phyloP scores from a whole-genome alignment of 2,888 invertebrate genomes.

The Drosophila hawaiiensis region DNA sequence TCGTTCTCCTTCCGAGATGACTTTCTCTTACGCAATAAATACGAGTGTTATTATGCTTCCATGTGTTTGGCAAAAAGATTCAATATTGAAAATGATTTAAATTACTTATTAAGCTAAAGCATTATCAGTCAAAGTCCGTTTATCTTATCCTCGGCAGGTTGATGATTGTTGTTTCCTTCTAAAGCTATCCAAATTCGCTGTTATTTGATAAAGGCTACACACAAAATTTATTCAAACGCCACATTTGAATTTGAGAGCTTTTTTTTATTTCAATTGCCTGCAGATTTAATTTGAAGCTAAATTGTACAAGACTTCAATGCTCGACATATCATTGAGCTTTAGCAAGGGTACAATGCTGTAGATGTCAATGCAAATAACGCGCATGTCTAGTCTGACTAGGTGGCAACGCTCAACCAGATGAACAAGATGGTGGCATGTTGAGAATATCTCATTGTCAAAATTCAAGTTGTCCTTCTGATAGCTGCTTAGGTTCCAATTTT shows the following conservation, averaged over 20 bases:
- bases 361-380: not conserved
- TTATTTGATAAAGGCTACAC: not conserved
- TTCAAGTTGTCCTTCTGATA: not conserved
- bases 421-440: not conserved
- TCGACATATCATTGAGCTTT: slow-evolving; percentile 19
- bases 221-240: not conserved
- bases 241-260: not conserved
- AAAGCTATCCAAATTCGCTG: not conserved
- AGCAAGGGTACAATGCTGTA: not conserved
- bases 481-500: not conserved
- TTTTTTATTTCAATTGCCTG: not conserved
- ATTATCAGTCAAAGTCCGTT: not conserved
- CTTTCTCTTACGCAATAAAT: not conserved
- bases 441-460: not conserved
- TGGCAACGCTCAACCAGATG: slow-evolving; percentile 21
- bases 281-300: slow-evolving; percentile 1
- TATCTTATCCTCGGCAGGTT: not conserved
- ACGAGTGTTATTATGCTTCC: not conserved
- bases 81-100: not conserved
- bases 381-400: not conserved
- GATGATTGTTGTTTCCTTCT: not conserved
- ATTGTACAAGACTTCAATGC: not conserved
- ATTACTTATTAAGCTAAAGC: not conserved
- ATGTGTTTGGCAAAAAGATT: not conserved
- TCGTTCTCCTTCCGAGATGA: not conserved